Evolutionary conservation across 2,888 invertebrate species (phyloP), one percentile per base, ranked within the genome.

Genomic region (Caenorhabditis zanzibari): DNA sequence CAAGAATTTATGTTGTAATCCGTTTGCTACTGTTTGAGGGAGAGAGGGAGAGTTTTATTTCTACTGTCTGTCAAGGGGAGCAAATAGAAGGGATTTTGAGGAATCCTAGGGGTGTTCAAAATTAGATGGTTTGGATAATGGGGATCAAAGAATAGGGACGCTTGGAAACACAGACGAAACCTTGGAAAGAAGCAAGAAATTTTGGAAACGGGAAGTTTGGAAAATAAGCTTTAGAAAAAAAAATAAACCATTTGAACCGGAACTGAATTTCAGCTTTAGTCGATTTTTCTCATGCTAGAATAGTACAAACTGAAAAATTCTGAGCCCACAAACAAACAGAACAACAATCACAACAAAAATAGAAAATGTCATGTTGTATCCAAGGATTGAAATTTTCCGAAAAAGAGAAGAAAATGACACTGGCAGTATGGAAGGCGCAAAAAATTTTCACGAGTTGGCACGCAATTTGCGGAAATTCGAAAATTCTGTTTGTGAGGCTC

Each of bases 391-490:
- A 38, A 38, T 2, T 38, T 38, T 38, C 10, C 9, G 10, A 38
- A 6, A 32, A 24, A 32, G 59, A 59, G 41, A 49, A 28, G 44
- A 72, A 47, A 59, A 61, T 35, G 38, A 28, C 26, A 49, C 24
- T 24, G 16, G 19, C 6, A 14, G 24, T 26, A 19, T 26, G 26
- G 54, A 24, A 10, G n/a, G 58, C 10, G 32, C 22, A 4, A 24
- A 35, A 9, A 38, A 28, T 7, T 49, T 47, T 35, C 47, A 56
- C 56, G 56, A 66, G 41, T 69, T 68, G 76, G 66, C 76, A 76
- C 76, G 76, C 76, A 68, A 76, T 76, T 76, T 68, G 73, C 73
- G 73, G 73, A 73, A 73, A 73, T 73, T 73, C 73, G 47, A 47
- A 47, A 47, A 47, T 47, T 47, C 38, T 72, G 58, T n/a, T n/a